Evolutionary conservation across 2,113 vertebrate species (phyloP).

Genomic region (Oncorhynchus masou): DNA sequence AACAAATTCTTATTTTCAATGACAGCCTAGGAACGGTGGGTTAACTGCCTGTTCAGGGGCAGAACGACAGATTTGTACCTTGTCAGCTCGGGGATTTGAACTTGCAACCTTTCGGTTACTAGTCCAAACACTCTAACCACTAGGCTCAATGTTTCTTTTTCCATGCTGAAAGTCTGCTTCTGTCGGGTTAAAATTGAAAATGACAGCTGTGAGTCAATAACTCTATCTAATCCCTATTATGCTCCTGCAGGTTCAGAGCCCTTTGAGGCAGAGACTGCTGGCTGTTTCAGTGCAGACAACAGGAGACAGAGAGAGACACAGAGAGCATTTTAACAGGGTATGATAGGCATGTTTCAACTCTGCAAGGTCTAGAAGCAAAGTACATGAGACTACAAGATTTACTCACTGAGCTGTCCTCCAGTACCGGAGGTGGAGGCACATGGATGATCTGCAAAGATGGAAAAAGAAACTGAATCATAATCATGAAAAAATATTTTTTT

Average conservation of each 20-base stretch:
- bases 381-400: not conserved
- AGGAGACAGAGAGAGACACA: not conserved
- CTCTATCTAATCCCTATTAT: too few relatives aligned
- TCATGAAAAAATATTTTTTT: not conserved
- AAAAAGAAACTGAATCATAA: not conserved
- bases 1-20: too few relatives aligned
- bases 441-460: slow-evolving; percentile 68
- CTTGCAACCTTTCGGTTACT: too few relatives aligned
- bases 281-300: not conserved
- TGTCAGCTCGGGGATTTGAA: too few relatives aligned
- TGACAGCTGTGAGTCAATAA: too few relatives aligned
- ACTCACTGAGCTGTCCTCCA: slow-evolving; percentile 71
- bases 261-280: not conserved
- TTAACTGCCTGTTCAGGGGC: too few relatives aligned
- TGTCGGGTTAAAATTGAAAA: not conserved
- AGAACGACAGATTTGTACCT: too few relatives aligned
- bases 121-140: too few relatives aligned
- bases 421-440: slow-evolving; percentile 67
- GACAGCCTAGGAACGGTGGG: too few relatives aligned
- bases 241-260: not conserved
- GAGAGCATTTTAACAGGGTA: not conserved
- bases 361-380: too few relatives aligned
- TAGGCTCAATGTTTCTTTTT: too few relatives aligned
- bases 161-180: not conserved
- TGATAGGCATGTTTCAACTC: too few relatives aligned